These are phyloP conservation scores for Calcarius lapponicus DNA, from an alignment of 2,797 vertebrate species.

Conservation along the genomic window DNA sequence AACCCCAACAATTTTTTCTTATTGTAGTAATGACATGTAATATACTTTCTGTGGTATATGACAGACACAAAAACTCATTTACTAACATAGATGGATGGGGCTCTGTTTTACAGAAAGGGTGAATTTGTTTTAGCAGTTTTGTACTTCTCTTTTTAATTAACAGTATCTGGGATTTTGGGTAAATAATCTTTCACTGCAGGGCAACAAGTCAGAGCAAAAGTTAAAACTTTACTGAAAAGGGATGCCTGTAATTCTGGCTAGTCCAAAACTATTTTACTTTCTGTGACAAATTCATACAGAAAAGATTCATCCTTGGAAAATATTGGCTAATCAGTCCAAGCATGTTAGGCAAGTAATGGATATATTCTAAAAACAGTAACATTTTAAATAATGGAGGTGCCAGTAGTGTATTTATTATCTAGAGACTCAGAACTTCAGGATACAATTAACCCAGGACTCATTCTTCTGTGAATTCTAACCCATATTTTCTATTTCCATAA, in stretches of 20 bases:
- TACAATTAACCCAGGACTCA: not conserved
- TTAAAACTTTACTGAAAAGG: not conserved
- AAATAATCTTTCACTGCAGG: not conserved
- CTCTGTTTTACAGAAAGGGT: not conserved
- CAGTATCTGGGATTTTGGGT: not conserved
- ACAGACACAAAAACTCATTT: not conserved
- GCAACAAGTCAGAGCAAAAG: not conserved
- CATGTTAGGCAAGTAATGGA: not conserved
- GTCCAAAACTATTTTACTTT: not conserved
- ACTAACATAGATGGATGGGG: not conserved
- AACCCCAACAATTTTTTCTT: not conserved
- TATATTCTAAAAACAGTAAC: rapidly evolving
- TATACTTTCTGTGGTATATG: not conserved
- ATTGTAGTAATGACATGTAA: not conserved
- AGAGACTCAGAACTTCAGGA: not conserved
- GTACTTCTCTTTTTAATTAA: not conserved
- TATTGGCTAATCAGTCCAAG: not conserved
- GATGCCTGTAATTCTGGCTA: not conserved
- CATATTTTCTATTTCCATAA: not conserved
- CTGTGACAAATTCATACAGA: not conserved
- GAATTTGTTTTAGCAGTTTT: not conserved
- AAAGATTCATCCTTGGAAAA: not conserved
- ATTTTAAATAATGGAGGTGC: not conserved
- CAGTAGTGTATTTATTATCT: not conserved
- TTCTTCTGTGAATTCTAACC: not conserved